Base-by-base conservation (phyloP, 2,888 invertebrate genomes). In the Yponomeuta malinellus region DNA sequence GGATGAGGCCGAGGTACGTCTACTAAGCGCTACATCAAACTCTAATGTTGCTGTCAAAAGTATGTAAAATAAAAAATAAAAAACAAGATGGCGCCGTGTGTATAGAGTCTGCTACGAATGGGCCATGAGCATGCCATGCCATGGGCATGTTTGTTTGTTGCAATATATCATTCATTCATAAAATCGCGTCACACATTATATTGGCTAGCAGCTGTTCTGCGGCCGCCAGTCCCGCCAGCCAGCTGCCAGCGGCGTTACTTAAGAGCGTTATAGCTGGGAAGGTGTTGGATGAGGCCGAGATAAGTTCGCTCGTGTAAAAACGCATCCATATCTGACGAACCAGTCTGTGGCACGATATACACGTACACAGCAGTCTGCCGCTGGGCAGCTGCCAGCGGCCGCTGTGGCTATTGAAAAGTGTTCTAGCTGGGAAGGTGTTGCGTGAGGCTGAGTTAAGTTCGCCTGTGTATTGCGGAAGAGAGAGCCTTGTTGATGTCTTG, bases 141-240 rank as follows among this genome's bases (percentile, higher is more conserved):
- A 23, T 23, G 23, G 23, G 23, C 23, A 23, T 23, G 1, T 23
- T 23, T 23, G 23, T 23, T 23, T 23, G 23, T 23, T 23, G 23
- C 23, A 23, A 23, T 23, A 23, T 23, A 23, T 23, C 23, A 23
- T 23, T 23, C 23, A 23, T 0, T 23, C 23, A 52, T 52, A 52
- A 33, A 2, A 33, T 2, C 33, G 33, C 33, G 10, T 52, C 10
- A 52, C 52, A 52, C 52, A 52, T 8, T 23, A 12, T 52, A 12
- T 2, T 59, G 15, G 52, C 52, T 15, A 12, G 15, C 52, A 59
- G 95, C 73, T 83, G 93, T 9, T 82, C 89, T 10, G 85, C 87
- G 0, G 74, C 78, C 0, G 70, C 76, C 2, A 77, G 78, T 0
- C 73, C 74, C 8, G 29, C 63, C 5, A 59, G 29, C 1, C 12